A percentile compares a stretch with the other conserved stretches of the same genome.
These are phyloP conservation scores for Galerucella pusilla DNA, from an alignment of 2,888 invertebrate species.

Conservation along the genomic window DNA sequence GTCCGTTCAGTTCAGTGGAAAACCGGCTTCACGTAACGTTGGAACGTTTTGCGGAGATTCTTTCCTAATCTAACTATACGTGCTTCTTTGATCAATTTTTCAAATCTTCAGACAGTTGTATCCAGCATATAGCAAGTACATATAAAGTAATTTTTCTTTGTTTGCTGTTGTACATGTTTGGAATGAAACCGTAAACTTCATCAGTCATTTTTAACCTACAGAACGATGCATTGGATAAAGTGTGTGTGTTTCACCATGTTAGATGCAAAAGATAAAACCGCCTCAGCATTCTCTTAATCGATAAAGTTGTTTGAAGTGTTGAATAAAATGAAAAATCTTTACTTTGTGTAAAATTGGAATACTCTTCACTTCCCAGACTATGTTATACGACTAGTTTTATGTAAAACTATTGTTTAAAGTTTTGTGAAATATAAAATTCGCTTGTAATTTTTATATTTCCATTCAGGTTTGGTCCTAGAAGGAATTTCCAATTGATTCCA, in stretches of 20 bases:
- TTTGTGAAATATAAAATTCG: no score
- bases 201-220: slow-evolving; percentile 24
- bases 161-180: slow-evolving; percentile 15
- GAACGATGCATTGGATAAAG: slow-evolving; percentile 23
- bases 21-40: no score
- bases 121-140: neutral
- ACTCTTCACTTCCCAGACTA: neutral
- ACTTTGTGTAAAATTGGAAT: no score
- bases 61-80: no score
- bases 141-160: slow-evolving; percentile 9
- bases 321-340: no score
- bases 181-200: slow-evolving; percentile 16
- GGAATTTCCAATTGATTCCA: no score
- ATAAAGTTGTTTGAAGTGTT: neutral
- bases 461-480: no score
- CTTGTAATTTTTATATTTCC: no score
- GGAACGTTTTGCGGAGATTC: no score
- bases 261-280: neutral
- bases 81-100: neutral
- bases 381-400: neutral
- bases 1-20: no score
- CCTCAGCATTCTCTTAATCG: neutral
- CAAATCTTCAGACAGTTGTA: neutral
- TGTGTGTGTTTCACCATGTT: slow-evolving; percentile 16
- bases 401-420: neutral